Percentiles rank a stretch among this genome's conserved stretches.
phyloP scores from a whole-genome alignment of 2,797 vertebrate genomes.

The Naso thynnoides region DNA sequence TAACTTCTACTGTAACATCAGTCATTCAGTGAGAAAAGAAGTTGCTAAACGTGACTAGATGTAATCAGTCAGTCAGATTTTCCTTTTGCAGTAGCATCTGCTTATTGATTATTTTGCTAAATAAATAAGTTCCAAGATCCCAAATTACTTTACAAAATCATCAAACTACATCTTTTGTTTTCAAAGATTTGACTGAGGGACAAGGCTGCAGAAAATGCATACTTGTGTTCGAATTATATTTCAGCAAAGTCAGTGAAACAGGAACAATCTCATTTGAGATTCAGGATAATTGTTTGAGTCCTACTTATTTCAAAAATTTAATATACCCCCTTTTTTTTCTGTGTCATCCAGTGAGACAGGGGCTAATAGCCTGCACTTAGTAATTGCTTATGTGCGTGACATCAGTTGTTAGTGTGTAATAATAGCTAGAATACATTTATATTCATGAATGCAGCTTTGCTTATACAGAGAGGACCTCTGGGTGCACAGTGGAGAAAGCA shows the following conservation, averaged over 20 bases:
- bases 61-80: too few relatives aligned
- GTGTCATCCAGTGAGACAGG: conserved; percentile 13
- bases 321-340: background rate
- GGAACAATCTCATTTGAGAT: background rate
- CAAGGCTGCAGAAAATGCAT: too few relatives aligned
- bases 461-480: conserved; percentile 33
- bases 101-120: too few relatives aligned
- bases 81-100: too few relatives aligned
- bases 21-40: too few relatives aligned
- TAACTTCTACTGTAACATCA: too few relatives aligned
- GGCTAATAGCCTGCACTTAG: conserved; percentile 17
- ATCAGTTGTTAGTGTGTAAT: conserved; percentile 34
- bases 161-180: too few relatives aligned
- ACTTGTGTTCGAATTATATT: background rate
- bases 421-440: conserved; percentile 28
- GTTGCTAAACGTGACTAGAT: too few relatives aligned
- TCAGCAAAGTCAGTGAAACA: background rate
- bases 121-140: too few relatives aligned
- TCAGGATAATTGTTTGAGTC: conserved; percentile 9
- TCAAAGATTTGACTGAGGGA: too few relatives aligned
- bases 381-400: conserved; percentile 14
- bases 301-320: background rate
- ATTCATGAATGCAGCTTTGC: conserved; percentile 43
- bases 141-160: too few relatives aligned
- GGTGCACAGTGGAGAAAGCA: conserved; percentile 29